Conservation (phyloP, 2,113 vertebrate genomes). For the Nothocercus nigrocapillus region DNA sequence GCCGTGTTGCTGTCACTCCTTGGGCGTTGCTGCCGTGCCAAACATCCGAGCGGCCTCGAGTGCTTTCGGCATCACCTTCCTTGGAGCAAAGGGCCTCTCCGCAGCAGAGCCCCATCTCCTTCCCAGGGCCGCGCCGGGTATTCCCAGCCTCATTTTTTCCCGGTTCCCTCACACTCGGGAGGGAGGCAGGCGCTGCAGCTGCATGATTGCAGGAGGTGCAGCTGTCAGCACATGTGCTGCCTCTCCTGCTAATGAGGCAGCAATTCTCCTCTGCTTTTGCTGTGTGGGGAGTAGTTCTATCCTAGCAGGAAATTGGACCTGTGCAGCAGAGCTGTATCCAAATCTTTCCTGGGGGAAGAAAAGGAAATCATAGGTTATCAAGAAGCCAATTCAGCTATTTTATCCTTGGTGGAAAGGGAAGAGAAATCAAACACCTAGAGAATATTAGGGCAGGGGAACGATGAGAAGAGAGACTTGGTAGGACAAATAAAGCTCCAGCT, state of each 20-base stretch:
- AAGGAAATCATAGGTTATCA: not conserved
- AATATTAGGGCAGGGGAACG: not conserved
- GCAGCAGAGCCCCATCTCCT: not conserved
- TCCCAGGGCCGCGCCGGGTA: not conserved
- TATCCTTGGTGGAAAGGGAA: not conserved
- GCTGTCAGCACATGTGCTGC: slow-evolving; percentile 61
- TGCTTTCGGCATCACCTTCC: slow-evolving; percentile 11
- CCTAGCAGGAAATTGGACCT: not conserved
- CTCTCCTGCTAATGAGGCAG: slow-evolving; percentile 56
- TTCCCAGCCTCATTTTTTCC: slow-evolving; percentile 58
- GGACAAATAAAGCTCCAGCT: not conserved
- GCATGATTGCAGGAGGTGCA: slow-evolving; percentile 53
- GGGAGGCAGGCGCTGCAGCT: slow-evolving; percentile 70
- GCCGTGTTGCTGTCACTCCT: not conserved
- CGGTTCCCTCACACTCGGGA: slow-evolving; percentile 41
- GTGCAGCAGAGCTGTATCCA: not conserved
- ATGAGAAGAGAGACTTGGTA: not conserved
- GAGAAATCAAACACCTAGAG: not conserved
- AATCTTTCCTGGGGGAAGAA: not conserved
- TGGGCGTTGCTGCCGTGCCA: not conserved
- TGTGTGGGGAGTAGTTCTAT: slow-evolving; percentile 16
- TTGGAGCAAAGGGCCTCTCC: not conserved
- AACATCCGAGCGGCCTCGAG: slow-evolving; percentile 31
- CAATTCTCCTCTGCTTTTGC: slow-evolving; percentile 43
- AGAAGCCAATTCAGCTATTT: not conserved